A percentile compares a stretch with the other conserved stretches of the same genome.
These are phyloP conservation scores for Anastatus disparis DNA, from an alignment of 1,140 invertebrate species.

Conservation along the genomic window DNA sequence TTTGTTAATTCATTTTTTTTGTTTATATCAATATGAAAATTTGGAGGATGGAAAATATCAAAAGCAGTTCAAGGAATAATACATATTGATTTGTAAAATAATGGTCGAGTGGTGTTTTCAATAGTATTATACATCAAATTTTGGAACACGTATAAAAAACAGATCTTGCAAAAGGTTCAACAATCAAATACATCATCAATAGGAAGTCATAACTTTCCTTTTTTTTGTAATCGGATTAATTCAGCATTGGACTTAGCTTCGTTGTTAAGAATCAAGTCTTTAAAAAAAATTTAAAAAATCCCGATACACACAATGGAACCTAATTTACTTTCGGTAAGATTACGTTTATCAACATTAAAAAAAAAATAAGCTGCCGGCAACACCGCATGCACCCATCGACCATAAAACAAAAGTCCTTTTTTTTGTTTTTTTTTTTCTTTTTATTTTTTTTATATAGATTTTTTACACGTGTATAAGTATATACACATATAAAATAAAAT, in stretches of 20 bases:
- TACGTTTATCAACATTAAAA: neutral
- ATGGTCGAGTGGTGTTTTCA: neutral
- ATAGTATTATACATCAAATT: neutral
- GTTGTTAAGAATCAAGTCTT: too few species aligned
- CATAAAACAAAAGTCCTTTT: constrained; percentile 34
- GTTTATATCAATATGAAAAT: too few species aligned
- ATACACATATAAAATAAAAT: neutral
- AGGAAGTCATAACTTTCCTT: too few species aligned
- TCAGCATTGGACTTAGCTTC: too few species aligned
- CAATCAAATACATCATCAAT: neutral
- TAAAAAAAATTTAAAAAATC: too few species aligned
- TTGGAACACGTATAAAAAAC: neutral
- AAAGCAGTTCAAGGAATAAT: too few species aligned
- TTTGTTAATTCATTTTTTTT: too few species aligned
- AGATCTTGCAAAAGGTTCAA: neutral
- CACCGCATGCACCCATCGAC: constrained; percentile 56
- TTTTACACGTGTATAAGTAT: neutral
- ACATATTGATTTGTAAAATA: too few species aligned
- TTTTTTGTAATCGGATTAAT: too few species aligned
- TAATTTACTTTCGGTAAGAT: too few species aligned
- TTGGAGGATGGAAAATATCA: too few species aligned
- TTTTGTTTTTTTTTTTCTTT: neutral
- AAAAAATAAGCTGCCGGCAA: constrained; percentile 42
- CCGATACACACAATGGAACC: too few species aligned
- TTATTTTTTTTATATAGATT: neutral